phyloP scores from a whole-genome alignment of 1,140 invertebrate genomes.

The Pomacea maculata region DNA sequence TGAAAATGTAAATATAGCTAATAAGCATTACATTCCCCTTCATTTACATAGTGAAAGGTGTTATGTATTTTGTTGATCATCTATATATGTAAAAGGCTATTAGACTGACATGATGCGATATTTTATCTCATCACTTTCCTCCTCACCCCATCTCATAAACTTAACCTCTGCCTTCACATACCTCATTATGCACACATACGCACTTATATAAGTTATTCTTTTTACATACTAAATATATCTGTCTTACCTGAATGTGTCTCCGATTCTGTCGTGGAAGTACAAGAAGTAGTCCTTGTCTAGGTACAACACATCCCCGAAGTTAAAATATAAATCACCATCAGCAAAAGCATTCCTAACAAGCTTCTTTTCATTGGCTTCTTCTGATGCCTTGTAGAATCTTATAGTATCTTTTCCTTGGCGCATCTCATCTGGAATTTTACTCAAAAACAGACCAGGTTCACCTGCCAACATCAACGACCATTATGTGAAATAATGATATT shows the following conservation, averaged over 20 bases:
- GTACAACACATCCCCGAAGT: constrained; percentile 59
- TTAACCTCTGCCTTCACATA: not conserved
- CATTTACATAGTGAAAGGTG: not conserved
- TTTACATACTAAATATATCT: not conserved
- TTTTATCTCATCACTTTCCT: too few species aligned
- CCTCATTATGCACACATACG: too few species aligned
- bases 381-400: constrained; percentile 48
- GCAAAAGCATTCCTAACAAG: constrained; percentile 47
- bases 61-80: not conserved
- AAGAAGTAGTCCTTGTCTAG: constrained; percentile 60
- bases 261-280: constrained; percentile 63
- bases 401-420: constrained; percentile 11
- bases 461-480: constrained; percentile 28
- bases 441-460: constrained; percentile 48
- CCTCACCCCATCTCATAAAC: too few species aligned
- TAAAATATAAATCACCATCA: constrained; percentile 55
- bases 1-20: constrained; percentile 18
- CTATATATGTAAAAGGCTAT: not conserved
- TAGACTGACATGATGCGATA: not conserved
- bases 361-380: constrained; percentile 52
- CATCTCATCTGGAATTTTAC: constrained; percentile 26
- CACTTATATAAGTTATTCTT: too few species aligned
- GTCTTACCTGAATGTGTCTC: constrained; percentile 62
- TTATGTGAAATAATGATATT: not conserved
- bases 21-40: not conserved